These are phyloP conservation scores for Drosophila elegans DNA, from an alignment of 1,140 invertebrate species.

Conservation along the genomic window DNA sequence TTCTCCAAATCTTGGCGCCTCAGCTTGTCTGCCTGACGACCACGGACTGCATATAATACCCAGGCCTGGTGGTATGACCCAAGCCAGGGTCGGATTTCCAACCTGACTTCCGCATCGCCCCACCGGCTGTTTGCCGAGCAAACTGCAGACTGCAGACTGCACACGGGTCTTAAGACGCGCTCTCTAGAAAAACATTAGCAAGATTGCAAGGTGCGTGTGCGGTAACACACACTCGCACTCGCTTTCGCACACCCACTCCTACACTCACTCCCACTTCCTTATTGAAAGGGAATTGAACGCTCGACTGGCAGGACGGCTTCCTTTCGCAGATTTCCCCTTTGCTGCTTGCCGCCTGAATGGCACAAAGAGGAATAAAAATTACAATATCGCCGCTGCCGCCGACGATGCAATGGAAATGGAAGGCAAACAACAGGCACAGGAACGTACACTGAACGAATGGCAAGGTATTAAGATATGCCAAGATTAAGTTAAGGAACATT, in stretches of 20 bases:
- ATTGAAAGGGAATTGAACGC: conserved; percentile 79
- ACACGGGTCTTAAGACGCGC: conserved; percentile 52
- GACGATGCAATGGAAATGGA: conserved; percentile 60
- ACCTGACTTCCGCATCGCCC: conserved; percentile 62
- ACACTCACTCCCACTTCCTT: conserved; percentile 24
- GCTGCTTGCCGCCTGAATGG: conserved; percentile 61
- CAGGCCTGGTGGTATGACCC: conserved; percentile 12
- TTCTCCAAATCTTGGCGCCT: conserved; percentile 12
- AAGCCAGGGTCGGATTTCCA: conserved; percentile 27
- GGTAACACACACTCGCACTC: conserved; percentile 31
- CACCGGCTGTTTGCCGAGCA: conserved; percentile 65
- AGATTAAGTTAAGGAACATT: too few species aligned
- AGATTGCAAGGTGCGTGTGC: conserved; percentile 82
- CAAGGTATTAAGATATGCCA: too few species aligned
- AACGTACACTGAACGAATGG: conserved; percentile 11
- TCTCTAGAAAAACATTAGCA: conserved; percentile 76
- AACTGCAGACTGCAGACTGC: conserved; percentile 20
- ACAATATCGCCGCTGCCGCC: conserved; percentile 69
- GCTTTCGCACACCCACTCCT: background rate
- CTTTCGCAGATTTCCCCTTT: conserved; percentile 34
- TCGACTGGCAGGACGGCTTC: conserved; percentile 51
- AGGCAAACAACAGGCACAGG: conserved; percentile 61
- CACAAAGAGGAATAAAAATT: conserved; percentile 77
- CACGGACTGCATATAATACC: conserved; percentile 28
- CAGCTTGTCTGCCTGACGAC: conserved; percentile 52